Base-by-base conservation (phyloP, 2,113 vertebrate species). In the Tyrannus savana region DNA sequence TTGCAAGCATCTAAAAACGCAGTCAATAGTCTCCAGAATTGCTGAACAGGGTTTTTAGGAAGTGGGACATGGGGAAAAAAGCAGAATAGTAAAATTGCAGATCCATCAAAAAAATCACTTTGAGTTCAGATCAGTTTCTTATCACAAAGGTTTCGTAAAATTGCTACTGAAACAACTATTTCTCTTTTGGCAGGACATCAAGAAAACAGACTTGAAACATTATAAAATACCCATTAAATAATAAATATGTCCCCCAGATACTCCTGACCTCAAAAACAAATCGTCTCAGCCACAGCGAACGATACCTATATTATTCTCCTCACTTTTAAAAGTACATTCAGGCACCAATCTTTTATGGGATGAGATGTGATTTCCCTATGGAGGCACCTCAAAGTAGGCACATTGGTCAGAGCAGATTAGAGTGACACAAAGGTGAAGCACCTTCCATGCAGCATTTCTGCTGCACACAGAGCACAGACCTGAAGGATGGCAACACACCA, bases 301-400 rank as follows among this genome's bases (percentile, higher is more conserved):
- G 2, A 66, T 12, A 17, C 9, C 37, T 56, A 10, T 23, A n/a
- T 52, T 63, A 42, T 7, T 78, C 15, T 67, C 24, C 58, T 52
- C 3, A 0, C 22, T 62, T 85, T 35, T 52, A 85, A 35, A 90
- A 18, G 72, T 14, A 39, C 47, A 16, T 42, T 63, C 18, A 55
- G 58, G 21, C 49, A 91, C 3, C 24, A 47, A 2, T 24, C 46
- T 22, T 75, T 8, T 39, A 14, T 0, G 0, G 27, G 14, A 78
- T 67, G 30, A 0, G 1, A 68, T 42, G 17, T 0, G 3, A 25
- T 55, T 63, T 90, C 52, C 21, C 42, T 16, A 3, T 0, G 1
- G 33, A 92, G 41, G 59, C 25, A 41, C 16, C 22, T 10, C 7
- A 9, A 42, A 12, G n/a, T 6, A 9, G 41, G 35, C 33, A 60